Evolutionary conservation across 2,888 invertebrate species (phyloP), one percentile per base, ranked within the genome.

Genomic region (Apotomis capreana): DNA sequence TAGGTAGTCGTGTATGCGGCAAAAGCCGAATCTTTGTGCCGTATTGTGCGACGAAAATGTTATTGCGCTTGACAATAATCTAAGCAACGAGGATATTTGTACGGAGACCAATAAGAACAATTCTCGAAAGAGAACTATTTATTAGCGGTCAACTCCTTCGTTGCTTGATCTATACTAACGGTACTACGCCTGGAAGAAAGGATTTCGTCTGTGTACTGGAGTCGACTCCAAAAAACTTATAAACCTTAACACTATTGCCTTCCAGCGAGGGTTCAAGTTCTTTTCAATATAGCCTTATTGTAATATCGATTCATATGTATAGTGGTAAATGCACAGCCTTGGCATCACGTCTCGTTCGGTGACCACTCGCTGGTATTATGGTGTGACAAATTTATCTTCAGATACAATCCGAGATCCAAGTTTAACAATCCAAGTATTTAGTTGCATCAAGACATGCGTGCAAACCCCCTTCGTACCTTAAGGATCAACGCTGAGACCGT

Each of bases 151-250:
- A 10, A 9, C 26, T 65, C 55, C 65, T 57, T 57, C 55, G 65
- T 65, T 65, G 46, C 26, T 36, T 46, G 46, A 55, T 57, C 55
- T 65, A 65, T 46, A 26, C 67, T 71, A 57, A 67, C 13, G 44
- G 46, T 61, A 58, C 71, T 72, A 72, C 71, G 37, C 51, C 58
- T 68, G 71, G 71, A 72, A 72, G 71, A 72, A 72, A 57, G 37
- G 71, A 72, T 72, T 72, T 68, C 62, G 67, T 61, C 52, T 58
- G 67, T 68, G 68, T 37, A 58, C 59, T 60, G 63, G 70, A 68
- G 57, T 46, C 10, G 61, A 57, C 57, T 62, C 54, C 67, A 59
- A 65, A 54, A 26, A 64, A 67, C 65, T 55, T 67, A 71, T 63
- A 57, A 62, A 71, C n/a, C 70, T 71, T 67, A 67, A n/a, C 12